Percentiles rank a stretch among this genome's conserved stretches.
phyloP scores from a whole-genome alignment of 23 tunicate genomes.

The Halocynthia aurantium region DNA sequence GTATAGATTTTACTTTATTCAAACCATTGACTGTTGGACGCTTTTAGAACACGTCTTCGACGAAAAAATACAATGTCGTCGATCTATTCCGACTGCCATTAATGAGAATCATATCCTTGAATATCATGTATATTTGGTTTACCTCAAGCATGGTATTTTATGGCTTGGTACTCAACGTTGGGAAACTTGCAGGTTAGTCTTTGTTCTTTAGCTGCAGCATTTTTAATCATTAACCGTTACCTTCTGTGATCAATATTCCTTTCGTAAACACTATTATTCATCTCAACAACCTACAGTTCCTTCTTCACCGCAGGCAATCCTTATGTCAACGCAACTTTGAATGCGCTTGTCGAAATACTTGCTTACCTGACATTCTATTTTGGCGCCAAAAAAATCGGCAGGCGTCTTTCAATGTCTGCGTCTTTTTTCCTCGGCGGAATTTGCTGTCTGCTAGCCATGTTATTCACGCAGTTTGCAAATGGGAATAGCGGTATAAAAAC shows the following conservation, averaged over 20 bases:
- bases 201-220: too few relatives aligned
- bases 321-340: slow-evolving; percentile 34
- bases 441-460: slow-evolving; percentile 22
- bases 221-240: neutral
- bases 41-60: neutral
- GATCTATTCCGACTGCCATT: slow-evolving; percentile 36
- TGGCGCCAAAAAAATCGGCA: neutral
- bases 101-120: slow-evolving; percentile 32
- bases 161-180: slow-evolving; percentile 56
- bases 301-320: slow-evolving; percentile 33
- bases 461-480: slow-evolving; percentile 21
- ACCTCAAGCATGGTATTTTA: slow-evolving; percentile 43
- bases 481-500: slow-evolving; percentile 12
- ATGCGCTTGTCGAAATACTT: slow-evolving; percentile 33
- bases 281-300: neutral
- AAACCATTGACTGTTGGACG: neutral
- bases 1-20: neutral
- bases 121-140: slow-evolving; percentile 40
- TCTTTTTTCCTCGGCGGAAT: neutral
- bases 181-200: slow-evolving; percentile 36
- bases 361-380: neutral
- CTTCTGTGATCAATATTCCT: neutral
- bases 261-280: neutral
- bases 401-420: neutral
- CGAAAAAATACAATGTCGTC: slow-evolving; percentile 15